phyloP scores from a whole-genome alignment of 2,113 vertebrate genomes.

The Rutilus rutilus region DNA sequence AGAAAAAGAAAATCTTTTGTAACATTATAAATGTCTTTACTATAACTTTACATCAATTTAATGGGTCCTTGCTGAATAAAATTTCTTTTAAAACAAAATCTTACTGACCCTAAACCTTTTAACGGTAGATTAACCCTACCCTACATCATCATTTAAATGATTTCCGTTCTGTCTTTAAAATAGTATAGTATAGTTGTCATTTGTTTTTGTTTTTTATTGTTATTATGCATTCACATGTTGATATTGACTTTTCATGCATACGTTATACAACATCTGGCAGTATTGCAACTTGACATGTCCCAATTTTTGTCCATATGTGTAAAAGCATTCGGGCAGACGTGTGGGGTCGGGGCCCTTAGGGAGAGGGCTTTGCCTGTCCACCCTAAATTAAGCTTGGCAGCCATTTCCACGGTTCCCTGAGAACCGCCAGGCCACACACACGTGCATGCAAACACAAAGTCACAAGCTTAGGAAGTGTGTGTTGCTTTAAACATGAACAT shows the following conservation, averaged over 20 bases:
- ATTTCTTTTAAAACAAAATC: no score
- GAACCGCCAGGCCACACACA: conserved; percentile 44
- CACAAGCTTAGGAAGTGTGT: conserved; percentile 49
- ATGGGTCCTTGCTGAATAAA: no score
- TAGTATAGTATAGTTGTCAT: not conserved
- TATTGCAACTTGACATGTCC: not conserved
- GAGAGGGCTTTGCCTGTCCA: conserved; percentile 47
- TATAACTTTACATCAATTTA: no score
- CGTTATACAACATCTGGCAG: not conserved
- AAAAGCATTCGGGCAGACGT: not conserved
- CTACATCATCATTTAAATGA: not conserved
- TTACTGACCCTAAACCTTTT: no score
- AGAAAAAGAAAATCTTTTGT: not conserved
- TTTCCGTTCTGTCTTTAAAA: not conserved
- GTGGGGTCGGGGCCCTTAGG: not conserved
- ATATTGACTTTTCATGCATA: not conserved
- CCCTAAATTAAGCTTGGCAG: conserved; percentile 47
- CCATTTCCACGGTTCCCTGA: conserved; percentile 45
- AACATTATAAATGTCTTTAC: no score
- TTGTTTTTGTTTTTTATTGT: not conserved
- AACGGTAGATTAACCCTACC: no score
- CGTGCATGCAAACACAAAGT: conserved; percentile 27
- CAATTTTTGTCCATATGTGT: conserved; percentile 30
- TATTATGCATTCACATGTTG: not conserved
- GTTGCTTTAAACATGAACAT: conserved; percentile 40